Base-by-base conservation (phyloP, 2,113 vertebrate species). In the Gadus macrocephalus region DNA sequence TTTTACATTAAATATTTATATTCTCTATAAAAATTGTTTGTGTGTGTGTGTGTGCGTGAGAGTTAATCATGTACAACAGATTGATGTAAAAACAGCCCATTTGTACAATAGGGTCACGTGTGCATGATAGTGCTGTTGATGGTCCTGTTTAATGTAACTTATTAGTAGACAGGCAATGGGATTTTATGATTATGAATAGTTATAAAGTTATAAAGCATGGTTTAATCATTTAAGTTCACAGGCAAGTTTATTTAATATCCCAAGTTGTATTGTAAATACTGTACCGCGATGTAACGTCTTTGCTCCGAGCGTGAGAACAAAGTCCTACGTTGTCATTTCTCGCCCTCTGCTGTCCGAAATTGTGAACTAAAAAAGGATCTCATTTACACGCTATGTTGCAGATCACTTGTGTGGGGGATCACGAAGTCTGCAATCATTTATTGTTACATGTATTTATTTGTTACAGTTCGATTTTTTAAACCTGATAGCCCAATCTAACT, bases 191-290 rank as follows among this genome's bases (percentile, higher is more conserved):
- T 31, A 78, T 60, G 28, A 77, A 1, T 53, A 70, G 74, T 35
- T 35, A 35, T 35, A 35, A 35, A 60, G 74, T 70, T 66, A 25
- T 72, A 60, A 62, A 76, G 87, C 85, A 88, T 87, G 90, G 72
- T 78, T 67, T 70, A 74, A 79, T 67, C 67, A 35, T 80, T 35
- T 12, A 81, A 70, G 42, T 49, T 49, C 5, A 49, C 42, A 49
- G 42, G 42, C 63, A 77, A 67, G 82, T 83, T 88, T 87, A 83
- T 82, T 84, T 79, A 68, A 68, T 71, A 81, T 71, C 64, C 74
- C 67, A 74, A 71, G 73, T 68, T 79, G 74, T 83, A 63, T 61
- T 90, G 85, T 88, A 87, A 81, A 89, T 88, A 88, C 63, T 69
- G 75, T 79, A 31, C 61, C 69, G 63, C 75, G 67, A 62, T 66